Base-by-base conservation (phyloP, 2,113 vertebrate genomes). In the Catagonus wagneri region DNA sequence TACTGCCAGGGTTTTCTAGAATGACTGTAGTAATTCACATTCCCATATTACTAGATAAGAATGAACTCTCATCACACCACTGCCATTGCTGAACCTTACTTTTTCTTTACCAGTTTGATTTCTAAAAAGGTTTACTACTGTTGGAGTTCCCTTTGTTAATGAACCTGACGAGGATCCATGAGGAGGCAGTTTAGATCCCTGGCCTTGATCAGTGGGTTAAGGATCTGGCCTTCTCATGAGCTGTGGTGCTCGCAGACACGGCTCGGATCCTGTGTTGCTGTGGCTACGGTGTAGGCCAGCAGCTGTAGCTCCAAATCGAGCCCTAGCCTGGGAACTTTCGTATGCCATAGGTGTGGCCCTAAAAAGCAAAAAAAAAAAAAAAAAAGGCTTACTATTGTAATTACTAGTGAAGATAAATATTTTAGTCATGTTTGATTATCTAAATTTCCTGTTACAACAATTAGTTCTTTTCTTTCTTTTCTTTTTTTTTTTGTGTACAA, bases 371-470 rank as follows among this genome's bases (percentile, higher is more conserved):
- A n/a, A n/a, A 50, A 60, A 80, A 84, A n/a, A n/a, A n/a, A n/a
- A n/a, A 50, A 60, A 80, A 84, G 11, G 14, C 69, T 65, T 50
- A 19, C 1, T 91, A 50, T 15, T 86, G 7, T 11, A 69, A 63
- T 72, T 75, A 96, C 22, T 44, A 61, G 11, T 20, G 60, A 91
- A 22, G 20, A 54, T 81, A 89, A 39, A n/a, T 34, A 93, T 81
- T 76, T 75, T 65, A 88, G 25, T 13, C 32, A 6, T n/a, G 7
- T 83, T 52, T 89, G 2, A 61, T n/a, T 29, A 93, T 20, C 29
- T 23, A 87, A 84, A 93, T 79, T 93, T 88, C 39, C 63, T 63
- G 16, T 68, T 72, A 89, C 76, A 93, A 22, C 74, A 76, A 52
- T 68, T 20, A 29, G 15, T 60, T 87, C 56, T 79, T 58, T 89